Percentiles rank a stretch among this genome's conserved stretches.
Conservation (phyloP, 2,888 invertebrate species). For the Colletes collaris region DNA sequence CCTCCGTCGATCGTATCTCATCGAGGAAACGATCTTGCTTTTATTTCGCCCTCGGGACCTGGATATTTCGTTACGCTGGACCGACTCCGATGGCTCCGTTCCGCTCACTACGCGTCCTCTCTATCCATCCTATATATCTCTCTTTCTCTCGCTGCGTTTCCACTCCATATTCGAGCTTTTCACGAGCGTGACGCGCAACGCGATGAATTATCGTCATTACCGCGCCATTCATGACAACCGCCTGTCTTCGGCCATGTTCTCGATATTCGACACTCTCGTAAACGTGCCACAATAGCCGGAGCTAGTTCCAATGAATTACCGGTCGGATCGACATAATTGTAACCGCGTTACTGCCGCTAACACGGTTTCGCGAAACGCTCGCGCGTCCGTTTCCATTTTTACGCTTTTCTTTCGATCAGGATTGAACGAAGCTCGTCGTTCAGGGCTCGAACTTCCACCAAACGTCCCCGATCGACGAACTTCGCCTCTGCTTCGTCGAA, state of each 20-base stretch:
- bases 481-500: no score
- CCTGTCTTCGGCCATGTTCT: conserved; percentile 51
- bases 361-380: conserved; percentile 35
- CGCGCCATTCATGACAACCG: conserved; percentile 52
- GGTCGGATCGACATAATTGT: conserved; percentile 59
- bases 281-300: conserved; percentile 40
- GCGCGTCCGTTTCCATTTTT: neutral
- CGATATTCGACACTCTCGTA: conserved; percentile 53
- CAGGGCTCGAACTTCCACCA: no score
- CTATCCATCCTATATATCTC: neutral
- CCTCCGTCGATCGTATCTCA: conserved; percentile 56
- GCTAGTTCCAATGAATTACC: conserved; percentile 51
- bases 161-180: conserved; percentile 39
- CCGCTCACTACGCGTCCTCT: neutral
- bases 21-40: conserved; percentile 59
- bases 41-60: conserved; percentile 58
- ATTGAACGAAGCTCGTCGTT: no score
- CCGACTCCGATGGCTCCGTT: conserved; percentile 22
- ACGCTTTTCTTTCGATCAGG: no score
- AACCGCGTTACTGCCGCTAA: conserved; percentile 46
- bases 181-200: conserved; percentile 38
- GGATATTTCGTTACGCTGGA: conserved; percentile 57
- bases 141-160: neutral
- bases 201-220: conserved; percentile 62
- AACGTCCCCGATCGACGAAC: no score